Conservation (phyloP, 2,888 invertebrate species). For the Brassicogethes aeneus region DNA sequence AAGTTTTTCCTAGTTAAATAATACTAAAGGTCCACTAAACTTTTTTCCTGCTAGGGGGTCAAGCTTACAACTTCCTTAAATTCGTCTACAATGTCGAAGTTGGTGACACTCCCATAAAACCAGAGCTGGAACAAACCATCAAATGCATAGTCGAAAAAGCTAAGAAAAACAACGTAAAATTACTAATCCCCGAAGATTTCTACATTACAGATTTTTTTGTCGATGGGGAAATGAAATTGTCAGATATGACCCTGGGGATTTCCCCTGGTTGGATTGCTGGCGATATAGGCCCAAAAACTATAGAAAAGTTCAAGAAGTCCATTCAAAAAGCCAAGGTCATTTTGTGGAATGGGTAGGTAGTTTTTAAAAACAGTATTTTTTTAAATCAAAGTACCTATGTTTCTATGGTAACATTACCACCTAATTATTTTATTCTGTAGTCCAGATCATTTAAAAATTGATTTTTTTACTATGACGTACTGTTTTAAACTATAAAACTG, state of each 20-base stretch:
- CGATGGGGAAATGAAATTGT: neutral
- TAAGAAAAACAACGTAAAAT: neutral
- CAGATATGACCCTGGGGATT: neutral
- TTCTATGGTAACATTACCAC: too few species aligned
- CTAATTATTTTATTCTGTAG: too few species aligned
- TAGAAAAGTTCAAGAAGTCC: neutral
- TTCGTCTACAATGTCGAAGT: neutral
- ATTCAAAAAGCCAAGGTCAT: neutral
- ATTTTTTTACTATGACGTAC: too few species aligned
- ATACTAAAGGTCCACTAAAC: too few species aligned
- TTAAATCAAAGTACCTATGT: too few species aligned
- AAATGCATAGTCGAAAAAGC: neutral
- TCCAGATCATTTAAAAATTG: too few species aligned
- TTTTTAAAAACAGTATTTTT: too few species aligned
- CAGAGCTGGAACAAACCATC: neutral
- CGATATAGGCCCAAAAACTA: constrained; percentile 1
- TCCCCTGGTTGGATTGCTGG: neutral
- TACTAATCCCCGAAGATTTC: neutral
- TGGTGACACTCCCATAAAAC: neutral
- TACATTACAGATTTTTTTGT: neutral
- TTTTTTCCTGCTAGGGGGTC: too few species aligned
- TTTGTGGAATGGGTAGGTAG: constrained; percentile 1
- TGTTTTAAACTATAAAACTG: too few species aligned
- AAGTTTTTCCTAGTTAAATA: too few species aligned
- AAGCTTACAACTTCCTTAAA: neutral